phyloP scores from a whole-genome alignment of 2,797 vertebrate genomes.

The Choloepus didactylus region DNA sequence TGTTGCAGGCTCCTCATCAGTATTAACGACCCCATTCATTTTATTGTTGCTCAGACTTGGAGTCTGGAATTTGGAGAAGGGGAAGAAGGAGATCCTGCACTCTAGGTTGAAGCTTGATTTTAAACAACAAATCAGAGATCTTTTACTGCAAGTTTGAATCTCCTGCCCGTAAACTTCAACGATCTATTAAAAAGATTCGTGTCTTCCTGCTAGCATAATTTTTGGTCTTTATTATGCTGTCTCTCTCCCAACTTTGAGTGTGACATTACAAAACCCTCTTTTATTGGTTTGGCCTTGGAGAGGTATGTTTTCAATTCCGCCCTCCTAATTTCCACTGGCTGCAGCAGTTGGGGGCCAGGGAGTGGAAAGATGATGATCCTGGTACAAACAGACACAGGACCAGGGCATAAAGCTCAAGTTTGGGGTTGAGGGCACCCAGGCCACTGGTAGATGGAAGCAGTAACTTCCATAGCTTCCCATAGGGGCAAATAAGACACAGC shows the following conservation, averaged over 20 bases:
- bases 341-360: not conserved
- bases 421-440: not conserved
- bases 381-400: not conserved
- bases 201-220: constrained; percentile 38
- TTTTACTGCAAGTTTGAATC: constrained; percentile 6
- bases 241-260: constrained; percentile 61
- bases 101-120: not conserved
- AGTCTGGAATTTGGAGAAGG: not conserved
- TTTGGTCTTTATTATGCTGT: constrained; percentile 61
- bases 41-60: not conserved
- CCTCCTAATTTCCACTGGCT: not conserved
- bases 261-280: constrained; percentile 48
- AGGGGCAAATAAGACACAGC: not conserved
- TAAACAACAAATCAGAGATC: not conserved
- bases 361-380: not conserved
- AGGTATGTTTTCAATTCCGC: constrained; percentile 17
- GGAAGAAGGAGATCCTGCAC: not conserved
- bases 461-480: not conserved
- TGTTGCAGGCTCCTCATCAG: not conserved
- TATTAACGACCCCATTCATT: not conserved
- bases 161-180: constrained; percentile 4
- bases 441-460: not conserved
- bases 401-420: not conserved
- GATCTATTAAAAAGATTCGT: constrained; percentile 20
- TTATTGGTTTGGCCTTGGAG: constrained; percentile 30